Percentiles rank a stretch among this genome's conserved stretches.
These are phyloP conservation scores for Diglossa cyanea DNA, from an alignment of 2,797 vertebrate species.

Conservation along the genomic window DNA sequence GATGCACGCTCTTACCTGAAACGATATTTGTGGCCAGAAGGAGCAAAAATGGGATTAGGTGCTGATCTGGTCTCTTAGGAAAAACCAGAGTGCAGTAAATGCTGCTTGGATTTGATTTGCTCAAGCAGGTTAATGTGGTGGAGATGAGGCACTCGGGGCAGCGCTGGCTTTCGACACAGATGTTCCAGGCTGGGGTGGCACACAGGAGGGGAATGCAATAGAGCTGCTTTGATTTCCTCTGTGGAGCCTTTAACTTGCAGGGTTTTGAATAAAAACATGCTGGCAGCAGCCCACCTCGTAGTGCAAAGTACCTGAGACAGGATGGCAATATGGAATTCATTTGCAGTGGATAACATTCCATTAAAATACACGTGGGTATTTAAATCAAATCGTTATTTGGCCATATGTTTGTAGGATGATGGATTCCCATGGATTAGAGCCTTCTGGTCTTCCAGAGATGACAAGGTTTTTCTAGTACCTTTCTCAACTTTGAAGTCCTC, in stretches of 20 bases:
- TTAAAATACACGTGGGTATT: background rate
- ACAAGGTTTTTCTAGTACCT: background rate
- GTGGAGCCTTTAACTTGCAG: background rate
- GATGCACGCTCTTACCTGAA: background rate
- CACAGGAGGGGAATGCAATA: background rate
- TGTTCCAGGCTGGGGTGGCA: background rate
- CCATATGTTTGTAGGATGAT: background rate
- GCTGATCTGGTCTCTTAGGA: background rate
- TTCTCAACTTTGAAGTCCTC: background rate
- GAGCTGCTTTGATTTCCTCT: background rate
- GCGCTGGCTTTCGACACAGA: fast-evolving
- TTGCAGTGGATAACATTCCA: background rate
- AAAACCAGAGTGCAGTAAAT: background rate
- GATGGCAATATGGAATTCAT: background rate
- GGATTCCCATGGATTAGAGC: background rate
- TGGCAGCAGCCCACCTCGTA: background rate
- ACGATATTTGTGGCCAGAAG: background rate
- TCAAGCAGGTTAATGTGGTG: background rate
- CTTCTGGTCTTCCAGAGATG: background rate
- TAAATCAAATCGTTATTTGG: background rate
- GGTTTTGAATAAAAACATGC: background rate
- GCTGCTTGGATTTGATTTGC: slow-evolving; percentile 31
- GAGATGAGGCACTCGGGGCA: background rate
- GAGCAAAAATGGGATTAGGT: slow-evolving; percentile 5
- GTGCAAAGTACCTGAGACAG: background rate